Percentiles rank a stretch among this genome's conserved stretches.
Conservation (phyloP, 2,888 invertebrate genomes). For the Conchocele bisecta region DNA sequence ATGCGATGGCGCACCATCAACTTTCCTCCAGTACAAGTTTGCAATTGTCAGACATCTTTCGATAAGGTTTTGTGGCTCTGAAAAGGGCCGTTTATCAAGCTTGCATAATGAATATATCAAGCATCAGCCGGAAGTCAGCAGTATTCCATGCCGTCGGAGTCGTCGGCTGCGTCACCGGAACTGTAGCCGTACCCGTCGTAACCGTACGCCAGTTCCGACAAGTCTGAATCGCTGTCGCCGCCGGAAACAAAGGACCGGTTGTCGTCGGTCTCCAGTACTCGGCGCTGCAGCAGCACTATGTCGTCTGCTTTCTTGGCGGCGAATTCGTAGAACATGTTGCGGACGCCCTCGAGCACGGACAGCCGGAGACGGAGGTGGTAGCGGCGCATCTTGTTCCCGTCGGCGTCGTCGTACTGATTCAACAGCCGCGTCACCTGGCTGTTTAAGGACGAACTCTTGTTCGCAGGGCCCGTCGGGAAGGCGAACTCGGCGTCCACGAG, state of each 20-base stretch:
- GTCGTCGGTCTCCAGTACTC: constrained; percentile 20
- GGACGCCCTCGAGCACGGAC: constrained; percentile 46
- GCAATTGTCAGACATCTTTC: too few relatives aligned
- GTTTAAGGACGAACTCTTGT: constrained; percentile 41
- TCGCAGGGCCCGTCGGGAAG: constrained; percentile 48
- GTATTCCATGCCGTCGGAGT: constrained; percentile 12
- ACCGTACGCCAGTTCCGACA: constrained; percentile 24
- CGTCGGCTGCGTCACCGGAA: constrained; percentile 5
- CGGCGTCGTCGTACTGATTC: constrained; percentile 25
- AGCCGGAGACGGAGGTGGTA: constrained; percentile 50
- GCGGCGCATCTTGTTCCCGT: constrained; percentile 24
- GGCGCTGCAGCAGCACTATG: constrained; percentile 40
- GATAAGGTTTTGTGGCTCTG: too few relatives aligned
- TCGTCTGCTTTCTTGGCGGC: constrained; percentile 51
- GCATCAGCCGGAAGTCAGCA: too few relatives aligned
- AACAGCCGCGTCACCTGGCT: constrained; percentile 27
- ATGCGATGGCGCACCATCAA: too few relatives aligned
- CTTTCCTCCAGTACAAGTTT: too few relatives aligned
- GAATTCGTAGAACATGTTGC: constrained; percentile 55
- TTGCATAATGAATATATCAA: too few relatives aligned
- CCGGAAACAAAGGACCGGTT: not conserved
- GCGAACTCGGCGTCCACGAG: constrained; percentile 23
- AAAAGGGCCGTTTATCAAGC: too few relatives aligned
- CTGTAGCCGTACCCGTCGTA: too few relatives aligned
- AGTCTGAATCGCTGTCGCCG: constrained; percentile 29